Evolutionary conservation across 2,797 vertebrate genomes (phyloP).

Genomic region (Bucorvus abyssinicus): DNA sequence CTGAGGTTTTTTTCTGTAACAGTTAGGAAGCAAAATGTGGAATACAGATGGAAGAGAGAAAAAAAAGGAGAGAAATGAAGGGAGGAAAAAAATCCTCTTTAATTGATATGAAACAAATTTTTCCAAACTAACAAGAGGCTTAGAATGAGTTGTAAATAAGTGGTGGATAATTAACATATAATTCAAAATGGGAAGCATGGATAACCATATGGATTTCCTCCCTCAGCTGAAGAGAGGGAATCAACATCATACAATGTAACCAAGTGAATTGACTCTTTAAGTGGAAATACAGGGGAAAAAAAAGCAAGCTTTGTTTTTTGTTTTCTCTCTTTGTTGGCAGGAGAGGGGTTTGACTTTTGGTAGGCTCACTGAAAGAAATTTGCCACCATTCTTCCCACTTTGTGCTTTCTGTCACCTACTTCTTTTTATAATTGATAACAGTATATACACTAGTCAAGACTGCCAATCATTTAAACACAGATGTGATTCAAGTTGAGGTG

Average conservation of each 20-base stretch:
- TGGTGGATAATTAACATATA: neutral
- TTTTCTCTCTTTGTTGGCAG: neutral
- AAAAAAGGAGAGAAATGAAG: neutral
- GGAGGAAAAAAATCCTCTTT: neutral
- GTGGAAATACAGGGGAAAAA: neutral
- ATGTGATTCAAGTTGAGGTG: neutral
- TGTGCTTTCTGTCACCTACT: neutral
- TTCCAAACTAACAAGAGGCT: neutral
- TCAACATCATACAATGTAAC: neutral
- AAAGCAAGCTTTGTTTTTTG: fast-evolving
- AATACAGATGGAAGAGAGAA: neutral
- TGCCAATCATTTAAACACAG: neutral
- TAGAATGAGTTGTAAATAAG: neutral
- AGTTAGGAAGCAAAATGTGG: neutral
- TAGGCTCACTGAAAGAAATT: neutral
- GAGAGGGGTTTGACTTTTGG: neutral
- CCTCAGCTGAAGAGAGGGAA: neutral
- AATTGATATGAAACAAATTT: neutral
- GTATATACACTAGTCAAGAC: neutral
- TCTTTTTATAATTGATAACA: neutral
- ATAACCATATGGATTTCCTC: neutral
- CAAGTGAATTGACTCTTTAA: neutral
- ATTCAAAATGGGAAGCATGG: neutral
- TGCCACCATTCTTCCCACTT: neutral
- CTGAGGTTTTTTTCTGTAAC: neutral